Base-by-base conservation (phyloP, 2,888 invertebrate genomes). In the Drosophila lutescens region DNA sequence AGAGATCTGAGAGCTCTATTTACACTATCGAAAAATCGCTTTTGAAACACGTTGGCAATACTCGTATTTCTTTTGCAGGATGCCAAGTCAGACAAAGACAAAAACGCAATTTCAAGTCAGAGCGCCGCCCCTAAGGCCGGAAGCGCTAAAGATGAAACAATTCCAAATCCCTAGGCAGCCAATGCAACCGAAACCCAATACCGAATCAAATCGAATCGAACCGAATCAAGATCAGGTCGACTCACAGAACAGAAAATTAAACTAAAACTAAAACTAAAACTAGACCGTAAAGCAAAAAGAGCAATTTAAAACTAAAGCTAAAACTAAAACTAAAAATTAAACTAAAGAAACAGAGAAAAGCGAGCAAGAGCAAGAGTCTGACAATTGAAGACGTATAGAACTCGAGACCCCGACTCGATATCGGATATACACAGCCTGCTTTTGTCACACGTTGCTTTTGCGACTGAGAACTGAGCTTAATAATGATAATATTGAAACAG, bases 61-160 rank as follows among this genome's bases (percentile, higher is more conserved):
- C 58, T 66, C 59, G 51, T 72, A 62, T 55, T 78, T 85, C 81
- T 88, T 82, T 92, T 92, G 86, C 92, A 92, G 92, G 92, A 92
- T 91, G 90, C 90, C 90, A 91, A 91, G 82, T 89, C 89, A 88
- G 87, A 90, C 80, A 91, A 86, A 86, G 84, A 89, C 78, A 89
- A 89, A 75, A 78, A 72, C 61, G 63, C 83, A 85, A 91, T 84
- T 81, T 41, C 77, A 69, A 91, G 84, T 83, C 81, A 87, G 88
- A 91, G 58, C 58, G 58, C 58, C 87, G 90, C 88, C 83, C 83
- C 85, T 78, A 81, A 80, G 87, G 86, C 82, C 77, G 91, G 78
- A 84, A 78, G 77, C 76, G 86, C 82, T 72, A 88, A 88, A 80
- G 90, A 89, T 77, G 88, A 78, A 79, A 82, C 73, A 66, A 74